Evolutionary conservation across 2,797 vertebrate species (phyloP).

Genomic region (Sus cebifrons): DNA sequence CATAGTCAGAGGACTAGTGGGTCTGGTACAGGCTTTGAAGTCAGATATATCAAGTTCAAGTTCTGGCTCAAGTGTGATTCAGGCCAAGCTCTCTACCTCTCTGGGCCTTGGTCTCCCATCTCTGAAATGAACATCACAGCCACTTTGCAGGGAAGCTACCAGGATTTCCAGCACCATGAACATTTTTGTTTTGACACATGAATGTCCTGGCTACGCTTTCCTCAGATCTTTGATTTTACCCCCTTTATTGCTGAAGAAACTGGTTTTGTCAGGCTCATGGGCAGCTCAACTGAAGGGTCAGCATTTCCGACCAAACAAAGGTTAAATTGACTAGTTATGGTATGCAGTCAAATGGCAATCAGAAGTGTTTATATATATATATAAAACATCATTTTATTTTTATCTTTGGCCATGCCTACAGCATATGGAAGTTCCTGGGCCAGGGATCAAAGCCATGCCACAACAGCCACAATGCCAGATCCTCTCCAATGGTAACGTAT

Average conservation of each 20-base stretch:
- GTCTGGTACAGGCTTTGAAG: background rate
- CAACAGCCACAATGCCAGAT: too few relatives aligned
- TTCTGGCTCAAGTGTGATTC: background rate
- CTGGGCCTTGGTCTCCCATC: background rate
- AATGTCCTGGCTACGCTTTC: background rate
- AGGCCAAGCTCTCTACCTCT: background rate
- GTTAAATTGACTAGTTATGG: background rate
- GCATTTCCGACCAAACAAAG: background rate
- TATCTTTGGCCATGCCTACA: too few relatives aligned
- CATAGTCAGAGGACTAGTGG: too few relatives aligned
- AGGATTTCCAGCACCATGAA: background rate
- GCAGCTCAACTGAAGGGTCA: constrained; percentile 11
- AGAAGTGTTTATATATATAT: background rate
- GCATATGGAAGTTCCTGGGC: background rate
- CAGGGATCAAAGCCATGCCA: too few relatives aligned
- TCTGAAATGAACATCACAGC: constrained; percentile 16
- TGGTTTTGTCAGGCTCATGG: background rate
- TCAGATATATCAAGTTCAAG: background rate
- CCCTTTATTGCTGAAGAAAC: constrained; percentile 22
- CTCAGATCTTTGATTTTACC: background rate
- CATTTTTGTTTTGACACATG: background rate
- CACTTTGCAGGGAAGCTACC: background rate
- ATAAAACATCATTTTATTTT: too few relatives aligned
- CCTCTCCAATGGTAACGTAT: too few relatives aligned
- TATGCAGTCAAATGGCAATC: background rate